Conservation (phyloP, 2,113 vertebrate genomes). For the Carassius gibelio region DNA sequence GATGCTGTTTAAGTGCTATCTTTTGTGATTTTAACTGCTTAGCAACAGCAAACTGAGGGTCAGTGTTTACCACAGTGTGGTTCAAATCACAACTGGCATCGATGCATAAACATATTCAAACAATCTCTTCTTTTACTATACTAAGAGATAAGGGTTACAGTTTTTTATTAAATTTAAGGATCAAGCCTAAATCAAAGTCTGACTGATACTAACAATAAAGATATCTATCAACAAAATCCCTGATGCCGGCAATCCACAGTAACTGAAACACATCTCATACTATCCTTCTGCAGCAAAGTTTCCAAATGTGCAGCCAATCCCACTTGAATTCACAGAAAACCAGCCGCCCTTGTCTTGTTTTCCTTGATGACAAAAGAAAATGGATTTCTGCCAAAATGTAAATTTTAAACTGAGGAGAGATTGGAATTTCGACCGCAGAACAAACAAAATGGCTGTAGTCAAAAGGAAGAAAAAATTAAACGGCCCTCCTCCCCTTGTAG, state of each 20-base stretch:
- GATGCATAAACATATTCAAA: background rate
- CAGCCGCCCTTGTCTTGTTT: conserved; percentile 19
- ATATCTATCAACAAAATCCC: background rate
- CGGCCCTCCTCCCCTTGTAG: conserved; percentile 68
- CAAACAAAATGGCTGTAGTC: conserved; percentile 79
- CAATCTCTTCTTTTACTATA: background rate
- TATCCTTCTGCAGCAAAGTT: background rate
- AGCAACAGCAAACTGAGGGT: background rate
- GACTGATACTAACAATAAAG: background rate
- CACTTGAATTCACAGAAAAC: conserved; percentile 17
- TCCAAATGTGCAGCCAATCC: conserved; percentile 25
- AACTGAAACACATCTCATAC: background rate
- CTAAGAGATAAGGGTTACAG: background rate
- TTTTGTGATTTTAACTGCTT: background rate
- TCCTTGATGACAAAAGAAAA: conserved; percentile 34
- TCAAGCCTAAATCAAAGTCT: background rate
- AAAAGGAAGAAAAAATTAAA: conserved; percentile 71
- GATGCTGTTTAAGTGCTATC: background rate
- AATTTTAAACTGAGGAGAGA: conserved; percentile 40
- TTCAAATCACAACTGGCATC: background rate
- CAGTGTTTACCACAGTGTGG: background rate
- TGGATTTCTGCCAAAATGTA: conserved; percentile 37
- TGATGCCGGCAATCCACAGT: background rate
- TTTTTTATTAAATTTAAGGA: background rate
- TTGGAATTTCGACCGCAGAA: conserved; percentile 72